A percentile compares a stretch with the other conserved stretches of the same genome.
Evolutionary conservation across 1,140 invertebrate species (phyloP).

Genomic region (Macrobrachium rosenbergii): DNA sequence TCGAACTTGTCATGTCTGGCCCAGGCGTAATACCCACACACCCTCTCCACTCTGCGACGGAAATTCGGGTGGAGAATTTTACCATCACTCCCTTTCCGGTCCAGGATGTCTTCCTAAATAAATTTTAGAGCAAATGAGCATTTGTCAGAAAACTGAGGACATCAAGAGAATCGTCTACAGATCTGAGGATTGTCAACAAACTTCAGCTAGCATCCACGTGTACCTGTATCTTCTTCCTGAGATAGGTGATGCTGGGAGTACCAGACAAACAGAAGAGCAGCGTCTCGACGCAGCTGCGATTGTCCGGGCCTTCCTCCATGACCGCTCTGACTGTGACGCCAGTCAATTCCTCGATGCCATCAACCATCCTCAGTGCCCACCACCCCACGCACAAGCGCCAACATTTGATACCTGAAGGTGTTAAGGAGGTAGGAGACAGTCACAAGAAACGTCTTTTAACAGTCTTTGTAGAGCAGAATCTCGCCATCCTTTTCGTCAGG

Average conservation of each 20-base stretch:
- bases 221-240: constrained; percentile 40
- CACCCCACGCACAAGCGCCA: constrained; percentile 38
- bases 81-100: constrained; percentile 5
- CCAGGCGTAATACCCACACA: constrained; percentile 44
- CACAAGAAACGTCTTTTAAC: not conserved
- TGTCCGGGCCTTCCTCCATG: constrained; percentile 15
- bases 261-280: constrained; percentile 44
- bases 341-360: constrained; percentile 42
- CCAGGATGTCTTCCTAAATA: constrained; percentile 38
- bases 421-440: no score
- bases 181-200: not conserved
- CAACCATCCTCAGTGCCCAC: constrained; percentile 38
- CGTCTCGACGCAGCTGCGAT: constrained; percentile 19
- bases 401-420: constrained; percentile 38
- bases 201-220: not conserved
- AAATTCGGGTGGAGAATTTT: constrained; percentile 46
- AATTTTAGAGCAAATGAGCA: not conserved
- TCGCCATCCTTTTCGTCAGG: not conserved
- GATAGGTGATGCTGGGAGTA: constrained; percentile 8
- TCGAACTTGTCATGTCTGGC: constrained; percentile 34
- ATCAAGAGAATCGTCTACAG: no score
- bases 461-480: no score
- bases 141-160: not conserved
- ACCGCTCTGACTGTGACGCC: constrained; percentile 28
- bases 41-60: constrained; percentile 19